Percentiles rank a stretch among this genome's conserved stretches.
These are phyloP conservation scores for Chaetodon trifascialis DNA, from an alignment of 2,113 vertebrate species.

Conservation along the genomic window DNA sequence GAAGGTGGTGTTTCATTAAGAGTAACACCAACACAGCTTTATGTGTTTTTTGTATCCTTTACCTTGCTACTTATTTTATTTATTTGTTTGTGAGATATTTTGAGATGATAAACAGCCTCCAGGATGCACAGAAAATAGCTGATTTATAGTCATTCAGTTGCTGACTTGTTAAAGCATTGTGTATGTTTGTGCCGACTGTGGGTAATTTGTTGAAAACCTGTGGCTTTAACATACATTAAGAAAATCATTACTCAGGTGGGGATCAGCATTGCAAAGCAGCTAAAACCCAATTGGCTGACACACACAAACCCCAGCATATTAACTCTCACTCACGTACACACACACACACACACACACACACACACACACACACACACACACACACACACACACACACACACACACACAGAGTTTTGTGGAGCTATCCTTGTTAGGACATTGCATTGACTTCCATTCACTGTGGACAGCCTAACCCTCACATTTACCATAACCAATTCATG, in stretches of 20 bases:
- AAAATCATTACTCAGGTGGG: slow-evolving; percentile 69
- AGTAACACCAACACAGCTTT: background rate
- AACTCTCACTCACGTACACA: slow-evolving; percentile 13
- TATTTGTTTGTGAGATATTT: background rate
- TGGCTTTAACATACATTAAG: slow-evolving; percentile 55
- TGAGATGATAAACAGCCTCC: slow-evolving; percentile 18
- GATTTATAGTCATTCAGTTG: slow-evolving; percentile 55
- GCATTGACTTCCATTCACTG: too few relatives aligned
- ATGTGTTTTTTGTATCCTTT: background rate
- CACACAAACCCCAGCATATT: background rate
- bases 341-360: background rate
- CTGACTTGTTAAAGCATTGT: slow-evolving; percentile 52
- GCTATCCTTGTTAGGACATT: too few relatives aligned
- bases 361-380: too few relatives aligned
- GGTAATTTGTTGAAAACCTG: slow-evolving; percentile 53
- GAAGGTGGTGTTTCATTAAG: background rate
- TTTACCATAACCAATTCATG: too few relatives aligned
- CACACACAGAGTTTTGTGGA: too few relatives aligned
- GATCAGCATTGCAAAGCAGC: slow-evolving; percentile 52
- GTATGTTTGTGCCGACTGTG: slow-evolving; percentile 50
- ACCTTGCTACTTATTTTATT: too few relatives aligned
- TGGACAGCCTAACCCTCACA: too few relatives aligned
- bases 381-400: too few relatives aligned
- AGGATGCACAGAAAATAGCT: slow-evolving; percentile 36
- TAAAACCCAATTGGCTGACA: slow-evolving; percentile 32